A percentile compares a stretch with the other conserved stretches of the same genome.
Conservation (phyloP, 2,888 invertebrate species). For the Meta bourneti region DNA sequence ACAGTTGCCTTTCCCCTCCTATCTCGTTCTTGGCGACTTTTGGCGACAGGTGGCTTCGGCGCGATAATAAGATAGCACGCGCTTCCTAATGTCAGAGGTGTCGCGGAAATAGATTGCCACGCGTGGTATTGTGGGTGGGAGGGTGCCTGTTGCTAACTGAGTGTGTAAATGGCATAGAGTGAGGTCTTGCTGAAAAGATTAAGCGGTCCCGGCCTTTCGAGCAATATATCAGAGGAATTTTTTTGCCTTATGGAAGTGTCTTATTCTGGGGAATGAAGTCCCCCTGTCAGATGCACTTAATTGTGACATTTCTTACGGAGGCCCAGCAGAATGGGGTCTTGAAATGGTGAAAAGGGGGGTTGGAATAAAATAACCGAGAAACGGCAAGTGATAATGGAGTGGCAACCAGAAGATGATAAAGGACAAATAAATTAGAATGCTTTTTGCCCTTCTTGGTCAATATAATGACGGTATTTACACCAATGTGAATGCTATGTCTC, state of each 20-base stretch:
- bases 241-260: too few relatives aligned
- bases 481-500: too few relatives aligned
- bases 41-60: conserved; percentile 57
- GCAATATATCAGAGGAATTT: not conserved
- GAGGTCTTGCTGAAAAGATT: conserved; percentile 55
- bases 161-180: conserved; percentile 33
- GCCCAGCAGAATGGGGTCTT: not conserved
- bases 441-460: too few relatives aligned
- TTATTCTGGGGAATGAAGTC: too few relatives aligned
- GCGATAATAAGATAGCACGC: conserved; percentile 12
- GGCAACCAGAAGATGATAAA: not conserved
- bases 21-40: conserved; percentile 48
- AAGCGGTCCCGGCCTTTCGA: not conserved
- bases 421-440: too few relatives aligned
- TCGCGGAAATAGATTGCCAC: conserved; percentile 45
- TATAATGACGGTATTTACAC: too few relatives aligned
- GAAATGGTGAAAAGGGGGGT: not conserved
- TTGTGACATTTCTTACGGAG: conserved; percentile 38
- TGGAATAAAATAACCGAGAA: too few relatives aligned
- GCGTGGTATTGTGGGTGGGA: conserved; percentile 31
- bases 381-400: not conserved
- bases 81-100: conserved; percentile 57
- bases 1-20: not conserved
- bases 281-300: conserved; percentile 2
- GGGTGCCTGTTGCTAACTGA: conserved; percentile 4